Base-by-base conservation (phyloP, 2,888 invertebrate species). In the Hydroisotoma schaefferi region DNA sequence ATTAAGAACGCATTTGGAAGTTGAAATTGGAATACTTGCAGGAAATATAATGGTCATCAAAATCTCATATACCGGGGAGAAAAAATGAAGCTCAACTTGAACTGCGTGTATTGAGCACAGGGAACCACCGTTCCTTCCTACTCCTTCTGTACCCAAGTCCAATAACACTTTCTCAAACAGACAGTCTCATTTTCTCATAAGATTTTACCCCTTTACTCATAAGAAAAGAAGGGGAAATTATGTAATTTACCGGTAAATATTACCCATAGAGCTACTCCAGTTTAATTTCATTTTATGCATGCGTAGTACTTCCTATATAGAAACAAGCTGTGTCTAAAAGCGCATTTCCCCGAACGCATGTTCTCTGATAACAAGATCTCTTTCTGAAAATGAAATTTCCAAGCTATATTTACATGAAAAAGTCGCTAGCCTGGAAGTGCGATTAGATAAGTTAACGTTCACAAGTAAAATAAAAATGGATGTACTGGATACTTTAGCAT, bases 161-260 rank as follows among this genome's bases (percentile, higher is more conserved):
- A 59, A 67, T 67, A 67, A 67, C 67, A 64, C 51, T 64, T 61
- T 53, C 59, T 67, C 67, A 67, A 55, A 67, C 52, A 56, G 67
- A 67, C 64, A 67, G 61, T 51, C 67, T 61, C 61, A 61, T 67
- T 64, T 64, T 62, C 67, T 64, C 59, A 46, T 55, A 43, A 56
- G 57, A 61, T 51, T 57, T 49, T 55, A 46, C 52, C 44, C 22
- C 47, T 33, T 18, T 28, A 23, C 22, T 27, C 25, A 37, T 12
- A 29, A n/a, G 48, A 43, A 54, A 48, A 54, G 51, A 52, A 44
- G 47, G 27, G 51, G 56, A 62, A 65, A 59, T 65, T 59, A 65
- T 62, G 65, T 62, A 65, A 65, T 65, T 63, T 56, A 57, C 65
- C 57, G 57, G 59, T 57, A 63, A 63, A 59, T 61, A 63, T 59